A percentile compares a stretch with the other conserved stretches of the same genome.
Evolutionary conservation across 1,140 invertebrate species (phyloP).

Genomic region (Pomacea maculata): DNA sequence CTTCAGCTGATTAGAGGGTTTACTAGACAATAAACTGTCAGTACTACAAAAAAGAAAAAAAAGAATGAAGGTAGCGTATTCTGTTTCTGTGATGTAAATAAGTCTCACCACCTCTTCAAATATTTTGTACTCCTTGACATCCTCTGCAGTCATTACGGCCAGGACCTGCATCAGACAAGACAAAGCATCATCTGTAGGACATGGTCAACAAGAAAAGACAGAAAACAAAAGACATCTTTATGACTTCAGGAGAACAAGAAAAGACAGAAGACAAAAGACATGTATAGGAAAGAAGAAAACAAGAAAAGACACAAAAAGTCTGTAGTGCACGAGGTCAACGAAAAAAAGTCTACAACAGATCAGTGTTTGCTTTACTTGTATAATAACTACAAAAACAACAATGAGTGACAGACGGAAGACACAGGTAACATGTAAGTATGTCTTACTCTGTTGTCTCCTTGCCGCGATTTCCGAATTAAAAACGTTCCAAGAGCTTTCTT

Average conservation of each 20-base stretch:
- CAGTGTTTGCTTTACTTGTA: neutral
- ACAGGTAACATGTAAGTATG: neutral
- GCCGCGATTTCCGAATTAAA: constrained; percentile 10
- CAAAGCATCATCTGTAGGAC: too few species aligned
- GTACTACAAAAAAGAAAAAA: too few species aligned
- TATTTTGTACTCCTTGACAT: constrained; percentile 18
- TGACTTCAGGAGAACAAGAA: neutral
- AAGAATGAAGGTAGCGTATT: too few species aligned
- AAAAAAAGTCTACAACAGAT: too few species aligned
- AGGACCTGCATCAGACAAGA: constrained; percentile 1
- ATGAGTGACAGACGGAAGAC: neutral
- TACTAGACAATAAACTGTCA: too few species aligned
- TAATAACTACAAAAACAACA: neutral
- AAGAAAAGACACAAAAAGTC: neutral
- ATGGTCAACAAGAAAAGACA: neutral
- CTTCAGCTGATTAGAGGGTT: too few species aligned
- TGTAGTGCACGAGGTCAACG: too few species aligned
- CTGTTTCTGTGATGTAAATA: too few species aligned
- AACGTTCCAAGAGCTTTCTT: neutral
- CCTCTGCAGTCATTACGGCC: constrained; percentile 12
- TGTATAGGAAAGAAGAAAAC: neutral
- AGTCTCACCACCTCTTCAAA: constrained; percentile 2
- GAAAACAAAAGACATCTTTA: neutral
- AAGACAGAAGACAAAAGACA: neutral
- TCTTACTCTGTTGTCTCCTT: constrained; percentile 8